Percentiles rank a stretch among this genome's conserved stretches.
Conservation (phyloP, 2,888 invertebrate species). For the Drosophila peninsularis region DNA sequence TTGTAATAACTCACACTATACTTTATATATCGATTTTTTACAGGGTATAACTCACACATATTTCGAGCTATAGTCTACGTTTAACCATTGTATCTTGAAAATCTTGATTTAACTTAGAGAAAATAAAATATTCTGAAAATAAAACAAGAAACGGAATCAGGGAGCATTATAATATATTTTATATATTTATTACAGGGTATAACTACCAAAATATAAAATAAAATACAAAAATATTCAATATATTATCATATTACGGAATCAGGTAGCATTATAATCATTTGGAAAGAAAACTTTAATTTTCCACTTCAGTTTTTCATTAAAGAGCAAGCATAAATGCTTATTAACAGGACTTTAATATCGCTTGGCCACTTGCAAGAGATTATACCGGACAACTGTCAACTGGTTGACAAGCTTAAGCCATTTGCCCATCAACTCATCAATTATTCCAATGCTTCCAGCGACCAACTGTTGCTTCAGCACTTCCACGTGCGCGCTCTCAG, state of each 20-base stretch:
- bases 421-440: slow-evolving; percentile 3
- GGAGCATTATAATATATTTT: not conserved
- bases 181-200: too few species aligned
- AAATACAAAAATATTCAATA: too few species aligned
- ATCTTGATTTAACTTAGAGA: too few species aligned
- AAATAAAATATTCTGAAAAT: not conserved
- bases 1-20: not conserved
- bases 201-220: too few species aligned
- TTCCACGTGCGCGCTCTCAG: slow-evolving; percentile 3
- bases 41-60: not conserved
- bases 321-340: too few species aligned
- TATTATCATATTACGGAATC: too few species aligned
- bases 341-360: too few species aligned
- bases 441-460: slow-evolving; percentile 52
- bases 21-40: not conserved
- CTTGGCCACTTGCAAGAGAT: slow-evolving; percentile 6
- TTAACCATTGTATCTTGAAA: too few species aligned
- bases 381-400: slow-evolving; percentile 6
- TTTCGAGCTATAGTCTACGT: not conserved
- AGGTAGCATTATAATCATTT: too few species aligned
- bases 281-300: not conserved
- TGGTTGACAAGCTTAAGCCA: slow-evolving; percentile 9
- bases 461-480: slow-evolving; percentile 55
- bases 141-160: not conserved
- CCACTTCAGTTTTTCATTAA: not conserved